Evolutionary conservation across 1,140 invertebrate genomes (phyloP).

Genomic region (Drosophila cardini): DNA sequence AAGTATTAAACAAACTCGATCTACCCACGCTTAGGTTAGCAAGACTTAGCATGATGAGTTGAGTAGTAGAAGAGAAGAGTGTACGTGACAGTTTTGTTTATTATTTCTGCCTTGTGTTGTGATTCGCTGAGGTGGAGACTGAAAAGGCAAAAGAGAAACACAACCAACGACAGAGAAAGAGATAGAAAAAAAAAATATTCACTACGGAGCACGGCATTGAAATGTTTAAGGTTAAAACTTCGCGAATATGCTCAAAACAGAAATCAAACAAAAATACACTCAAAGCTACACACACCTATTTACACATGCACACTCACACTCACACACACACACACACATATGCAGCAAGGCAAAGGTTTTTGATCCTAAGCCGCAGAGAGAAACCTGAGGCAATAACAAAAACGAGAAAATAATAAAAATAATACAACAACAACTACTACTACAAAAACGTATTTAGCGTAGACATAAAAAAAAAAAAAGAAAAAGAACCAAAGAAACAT

Average conservation of each 20-base stretch:
- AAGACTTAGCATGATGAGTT: constrained; percentile 27
- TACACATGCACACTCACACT: neutral
- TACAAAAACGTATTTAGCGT: constrained; percentile 53
- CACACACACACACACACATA: neutral
- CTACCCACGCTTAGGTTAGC: constrained; percentile 46
- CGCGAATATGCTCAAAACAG: constrained; percentile 54
- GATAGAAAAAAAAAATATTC: constrained; percentile 25
- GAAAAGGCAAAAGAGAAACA: neutral
- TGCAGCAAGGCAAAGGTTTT: constrained; percentile 66
- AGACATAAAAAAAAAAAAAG: constrained; percentile 49
- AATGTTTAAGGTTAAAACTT: constrained; percentile 67
- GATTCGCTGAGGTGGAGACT: constrained; percentile 1
- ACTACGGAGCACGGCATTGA: constrained; percentile 61
- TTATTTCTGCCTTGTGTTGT: constrained; percentile 56
- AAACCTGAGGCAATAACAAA: constrained; percentile 47
- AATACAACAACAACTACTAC: constrained; percentile 27
- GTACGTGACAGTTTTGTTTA: constrained; percentile 80
- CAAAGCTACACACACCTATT: constrained; percentile 11
- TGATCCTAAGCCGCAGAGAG: constrained; percentile 64
- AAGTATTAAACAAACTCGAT: constrained; percentile 54
- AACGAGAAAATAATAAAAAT: constrained; percentile 37
- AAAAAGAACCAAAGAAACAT: constrained; percentile 73
- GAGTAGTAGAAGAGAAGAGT: constrained; percentile 16
- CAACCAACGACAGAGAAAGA: constrained; percentile 6
- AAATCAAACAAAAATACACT: constrained; percentile 60